phyloP scores from a whole-genome alignment of 23 tunicate species.

The Botrylloides violaceus region DNA sequence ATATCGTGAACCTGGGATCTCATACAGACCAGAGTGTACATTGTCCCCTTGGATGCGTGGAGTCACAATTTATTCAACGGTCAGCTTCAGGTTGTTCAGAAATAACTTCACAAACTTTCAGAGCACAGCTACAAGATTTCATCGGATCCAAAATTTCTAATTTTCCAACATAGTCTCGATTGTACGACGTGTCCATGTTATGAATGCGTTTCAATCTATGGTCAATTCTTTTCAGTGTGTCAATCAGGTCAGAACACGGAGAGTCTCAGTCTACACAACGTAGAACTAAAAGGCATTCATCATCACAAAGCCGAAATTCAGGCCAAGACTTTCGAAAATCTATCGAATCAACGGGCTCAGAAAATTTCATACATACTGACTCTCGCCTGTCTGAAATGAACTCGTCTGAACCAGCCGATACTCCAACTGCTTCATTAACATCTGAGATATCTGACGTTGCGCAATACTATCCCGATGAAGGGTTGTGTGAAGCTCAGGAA shows the following conservation, averaged over 20 bases:
- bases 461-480: not conserved
- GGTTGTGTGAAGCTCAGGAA: not conserved
- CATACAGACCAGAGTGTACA: no score
- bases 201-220: no score
- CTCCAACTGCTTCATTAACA: not conserved
- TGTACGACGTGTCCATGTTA: no score
- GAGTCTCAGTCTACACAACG: not conserved
- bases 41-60: no score
- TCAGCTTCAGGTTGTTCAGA: no score
- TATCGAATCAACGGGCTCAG: not conserved
- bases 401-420: constrained; percentile 2
- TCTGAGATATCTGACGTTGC: not conserved
- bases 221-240: not conserved
- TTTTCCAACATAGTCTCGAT: no score
- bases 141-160: no score
- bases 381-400: not conserved
- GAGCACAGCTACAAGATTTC: no score
- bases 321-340: not conserved
- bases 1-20: no score
- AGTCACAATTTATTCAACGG: no score
- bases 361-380: not conserved
- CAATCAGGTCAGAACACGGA: not conserved
- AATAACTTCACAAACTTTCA: no score
- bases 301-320: not conserved
- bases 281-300: not conserved